Conservation (phyloP, 2,797 vertebrate genomes). For the Phrynocephalus vlangalii region DNA sequence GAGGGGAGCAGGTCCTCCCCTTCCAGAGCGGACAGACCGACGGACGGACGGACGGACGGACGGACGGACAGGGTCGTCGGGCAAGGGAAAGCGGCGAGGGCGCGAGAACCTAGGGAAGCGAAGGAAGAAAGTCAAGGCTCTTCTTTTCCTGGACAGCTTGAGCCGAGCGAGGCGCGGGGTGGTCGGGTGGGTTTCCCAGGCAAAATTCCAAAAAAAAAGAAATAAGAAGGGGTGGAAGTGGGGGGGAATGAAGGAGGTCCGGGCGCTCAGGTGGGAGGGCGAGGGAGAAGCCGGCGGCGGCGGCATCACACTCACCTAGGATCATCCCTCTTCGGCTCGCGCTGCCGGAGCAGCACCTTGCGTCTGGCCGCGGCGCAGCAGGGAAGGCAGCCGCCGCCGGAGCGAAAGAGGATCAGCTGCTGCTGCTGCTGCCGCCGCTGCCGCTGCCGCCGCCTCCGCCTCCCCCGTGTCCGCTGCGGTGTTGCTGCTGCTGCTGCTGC, state of each 20-base stretch:
- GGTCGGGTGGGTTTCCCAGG: too few relatives aligned
- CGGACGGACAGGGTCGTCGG: background rate
- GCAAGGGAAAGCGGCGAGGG: background rate
- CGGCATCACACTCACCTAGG: slow-evolving; percentile 36
- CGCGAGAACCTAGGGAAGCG: background rate
- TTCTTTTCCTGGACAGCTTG: background rate
- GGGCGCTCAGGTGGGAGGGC: background rate
- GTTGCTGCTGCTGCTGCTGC: background rate
- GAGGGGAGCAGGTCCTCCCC: background rate
- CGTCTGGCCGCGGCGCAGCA: slow-evolving; percentile 34
- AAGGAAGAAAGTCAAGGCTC: too few relatives aligned
- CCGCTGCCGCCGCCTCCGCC: background rate
- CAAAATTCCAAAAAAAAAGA: background rate
- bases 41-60: too few relatives aligned
- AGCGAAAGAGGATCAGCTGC: slow-evolving; percentile 21
- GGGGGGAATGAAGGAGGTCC: background rate
- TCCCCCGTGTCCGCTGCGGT: slow-evolving; percentile 28
- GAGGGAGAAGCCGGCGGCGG: background rate
- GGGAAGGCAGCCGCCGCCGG: slow-evolving; percentile 14
- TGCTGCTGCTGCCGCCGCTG: background rate
- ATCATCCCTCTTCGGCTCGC: slow-evolving; percentile 30
- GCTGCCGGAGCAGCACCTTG: slow-evolving; percentile 38
- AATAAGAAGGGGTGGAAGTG: background rate
- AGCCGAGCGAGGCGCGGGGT: background rate
- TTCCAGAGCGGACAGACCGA: background rate